Conservation (phyloP, 2,797 vertebrate genomes). For the Pogoniulus pusillus region DNA sequence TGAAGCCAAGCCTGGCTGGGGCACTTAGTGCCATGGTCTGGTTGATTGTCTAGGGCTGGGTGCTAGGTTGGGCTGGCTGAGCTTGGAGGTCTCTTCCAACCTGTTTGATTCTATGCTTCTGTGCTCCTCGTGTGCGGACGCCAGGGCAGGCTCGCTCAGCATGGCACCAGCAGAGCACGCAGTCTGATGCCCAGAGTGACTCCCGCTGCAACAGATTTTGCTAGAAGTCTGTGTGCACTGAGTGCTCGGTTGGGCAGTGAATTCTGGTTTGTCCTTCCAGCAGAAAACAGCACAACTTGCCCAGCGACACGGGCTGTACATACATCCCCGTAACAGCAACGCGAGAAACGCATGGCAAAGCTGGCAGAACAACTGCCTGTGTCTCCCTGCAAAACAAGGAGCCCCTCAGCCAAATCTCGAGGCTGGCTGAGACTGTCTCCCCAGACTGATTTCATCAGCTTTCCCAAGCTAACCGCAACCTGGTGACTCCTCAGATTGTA, state of each 20-base stretch:
- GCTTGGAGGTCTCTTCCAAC: too few relatives aligned
- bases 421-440: constrained; percentile 25
- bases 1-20: too few relatives aligned
- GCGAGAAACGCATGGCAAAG: constrained; percentile 48
- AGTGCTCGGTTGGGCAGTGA: neutral
- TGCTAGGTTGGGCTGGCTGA: too few relatives aligned
- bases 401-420: neutral
- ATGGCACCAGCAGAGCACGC: neutral
- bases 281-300: constrained; percentile 34
- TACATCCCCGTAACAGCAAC: constrained; percentile 45
- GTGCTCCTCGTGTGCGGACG: neutral
- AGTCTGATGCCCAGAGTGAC: neutral
- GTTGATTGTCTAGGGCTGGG: too few relatives aligned
- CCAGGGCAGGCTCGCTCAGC: fast-evolving
- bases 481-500: constrained; percentile 43
- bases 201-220: neutral
- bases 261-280: constrained; percentile 23
- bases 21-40: too few relatives aligned
- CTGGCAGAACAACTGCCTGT: neutral
- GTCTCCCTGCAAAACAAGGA: constrained; percentile 15
- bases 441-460: constrained; percentile 62
- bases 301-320: neutral
- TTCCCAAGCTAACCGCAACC: constrained; percentile 58
- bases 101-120: too few relatives aligned
- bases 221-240: neutral